Percentiles rank a stretch among this genome's conserved stretches.
These are phyloP conservation scores for Poecilia velifera DNA, from an alignment of 2,797 vertebrate genomes.

Conservation along the genomic window DNA sequence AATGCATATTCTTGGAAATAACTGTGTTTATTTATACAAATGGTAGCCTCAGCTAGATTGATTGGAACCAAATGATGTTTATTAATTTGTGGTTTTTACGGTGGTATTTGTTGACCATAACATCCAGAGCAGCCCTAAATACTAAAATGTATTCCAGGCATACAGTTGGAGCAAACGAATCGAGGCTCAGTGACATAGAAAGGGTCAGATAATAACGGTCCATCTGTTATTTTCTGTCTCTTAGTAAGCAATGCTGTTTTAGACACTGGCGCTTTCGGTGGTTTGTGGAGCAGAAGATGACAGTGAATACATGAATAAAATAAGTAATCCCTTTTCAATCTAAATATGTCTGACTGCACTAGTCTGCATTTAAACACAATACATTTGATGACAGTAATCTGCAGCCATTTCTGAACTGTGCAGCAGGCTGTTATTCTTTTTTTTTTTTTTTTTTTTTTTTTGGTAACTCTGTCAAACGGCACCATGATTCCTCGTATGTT, in stretches of 20 bases:
- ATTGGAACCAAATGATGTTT: neutral
- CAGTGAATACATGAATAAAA: constrained; percentile 30
- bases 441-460: neutral
- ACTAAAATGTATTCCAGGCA: neutral
- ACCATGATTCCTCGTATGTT: constrained; percentile 11
- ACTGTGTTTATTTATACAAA: neutral
- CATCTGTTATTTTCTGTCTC: neutral
- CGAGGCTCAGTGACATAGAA: neutral
- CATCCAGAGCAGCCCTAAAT: neutral
- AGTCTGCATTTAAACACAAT: constrained; percentile 33
- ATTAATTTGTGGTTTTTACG: neutral
- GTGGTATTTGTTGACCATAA: neutral
- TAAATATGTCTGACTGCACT: constrained; percentile 50
- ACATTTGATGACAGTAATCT: constrained; percentile 57
- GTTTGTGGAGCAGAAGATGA: constrained; percentile 34
- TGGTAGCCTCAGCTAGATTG: neutral
- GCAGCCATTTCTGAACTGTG: constrained; percentile 34
- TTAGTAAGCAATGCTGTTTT: constrained; percentile 5
- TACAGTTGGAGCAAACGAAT: neutral
- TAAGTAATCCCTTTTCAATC: constrained; percentile 48
- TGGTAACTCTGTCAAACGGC: constrained; percentile 14
- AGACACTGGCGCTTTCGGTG: neutral
- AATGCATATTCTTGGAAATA: neutral
- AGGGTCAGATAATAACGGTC: neutral
- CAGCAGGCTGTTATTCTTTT: constrained; percentile 13